phyloP scores from a whole-genome alignment of 2,113 vertebrate species.

The Bos javanicus region DNA sequence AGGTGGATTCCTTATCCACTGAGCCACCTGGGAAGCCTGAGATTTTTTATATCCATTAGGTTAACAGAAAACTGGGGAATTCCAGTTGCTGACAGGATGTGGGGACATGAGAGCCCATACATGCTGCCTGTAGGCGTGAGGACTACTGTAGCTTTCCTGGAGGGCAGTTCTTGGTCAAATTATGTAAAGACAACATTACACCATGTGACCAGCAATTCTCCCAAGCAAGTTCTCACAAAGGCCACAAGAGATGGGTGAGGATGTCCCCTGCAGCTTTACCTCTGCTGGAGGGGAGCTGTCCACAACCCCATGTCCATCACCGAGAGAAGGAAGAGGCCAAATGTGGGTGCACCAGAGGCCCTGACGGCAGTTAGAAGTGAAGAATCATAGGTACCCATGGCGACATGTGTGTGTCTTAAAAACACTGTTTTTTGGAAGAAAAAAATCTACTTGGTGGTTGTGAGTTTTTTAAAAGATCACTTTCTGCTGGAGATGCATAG shows the following conservation, averaged over 20 bases:
- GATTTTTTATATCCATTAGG: not conserved
- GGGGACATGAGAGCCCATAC: not conserved
- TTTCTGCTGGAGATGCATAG: not conserved
- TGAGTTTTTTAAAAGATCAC: not conserved
- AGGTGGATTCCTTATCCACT: not conserved
- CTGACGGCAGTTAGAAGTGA: not conserved
- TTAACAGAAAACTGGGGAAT: not conserved
- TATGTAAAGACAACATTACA: not conserved
- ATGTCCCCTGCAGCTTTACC: not conserved
- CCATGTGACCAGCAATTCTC: not conserved
- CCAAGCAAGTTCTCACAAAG: not conserved
- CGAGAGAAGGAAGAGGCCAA: not conserved
- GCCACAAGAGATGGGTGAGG: fast-evolving
- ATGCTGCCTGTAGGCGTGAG: fast-evolving
- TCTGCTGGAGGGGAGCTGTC: not conserved
- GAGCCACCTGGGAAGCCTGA: not conserved
- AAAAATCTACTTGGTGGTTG: not conserved
- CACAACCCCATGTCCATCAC: not conserved
- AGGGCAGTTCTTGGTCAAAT: not conserved
- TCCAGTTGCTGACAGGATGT: not conserved
- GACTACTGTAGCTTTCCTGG: not conserved
- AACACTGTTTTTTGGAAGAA: not conserved
- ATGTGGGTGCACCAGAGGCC: not conserved
- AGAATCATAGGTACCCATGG: not conserved
- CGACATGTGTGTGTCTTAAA: not conserved